These are phyloP conservation scores for Catagonus wagneri DNA, from an alignment of 2,113 vertebrate species.

Conservation along the genomic window DNA sequence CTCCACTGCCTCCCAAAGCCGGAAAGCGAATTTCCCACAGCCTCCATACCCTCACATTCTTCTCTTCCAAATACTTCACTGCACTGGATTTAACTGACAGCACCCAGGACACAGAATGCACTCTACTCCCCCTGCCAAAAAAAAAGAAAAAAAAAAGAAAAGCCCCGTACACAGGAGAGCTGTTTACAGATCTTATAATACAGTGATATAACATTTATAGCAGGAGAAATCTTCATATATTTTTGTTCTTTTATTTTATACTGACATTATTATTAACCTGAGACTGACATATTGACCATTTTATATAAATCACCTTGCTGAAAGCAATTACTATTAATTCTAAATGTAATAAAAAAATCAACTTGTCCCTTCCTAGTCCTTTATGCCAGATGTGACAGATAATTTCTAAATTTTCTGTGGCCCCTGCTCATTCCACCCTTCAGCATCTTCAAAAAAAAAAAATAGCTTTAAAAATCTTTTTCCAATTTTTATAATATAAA, in stretches of 20 bases:
- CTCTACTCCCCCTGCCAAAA: not conserved
- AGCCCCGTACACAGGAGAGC: not conserved
- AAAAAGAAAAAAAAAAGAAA: not conserved
- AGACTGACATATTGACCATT: not conserved
- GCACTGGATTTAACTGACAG: not conserved
- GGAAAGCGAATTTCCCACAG: not conserved
- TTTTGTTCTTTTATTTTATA: constrained; percentile 45
- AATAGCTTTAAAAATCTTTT: constrained; percentile 29
- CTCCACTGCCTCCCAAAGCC: not conserved
- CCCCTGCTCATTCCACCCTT: not conserved
- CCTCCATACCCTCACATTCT: not conserved
- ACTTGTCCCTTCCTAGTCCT: not conserved
- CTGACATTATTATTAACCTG: not conserved
- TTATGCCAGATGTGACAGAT: not conserved
- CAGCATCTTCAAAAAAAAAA: not conserved
- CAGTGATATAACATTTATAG: not conserved
- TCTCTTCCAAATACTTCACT: not conserved
- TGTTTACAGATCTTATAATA: not conserved
- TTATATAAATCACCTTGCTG: not conserved
- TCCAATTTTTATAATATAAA: constrained; percentile 49
- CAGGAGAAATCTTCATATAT: not conserved
- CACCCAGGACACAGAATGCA: not conserved
- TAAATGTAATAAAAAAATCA: not conserved
- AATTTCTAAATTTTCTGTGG: constrained; percentile 31
- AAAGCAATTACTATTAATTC: constrained; percentile 1